Evolutionary conservation across 1,140 invertebrate genomes (phyloP).

Genomic region (Lycorma delicatula): DNA sequence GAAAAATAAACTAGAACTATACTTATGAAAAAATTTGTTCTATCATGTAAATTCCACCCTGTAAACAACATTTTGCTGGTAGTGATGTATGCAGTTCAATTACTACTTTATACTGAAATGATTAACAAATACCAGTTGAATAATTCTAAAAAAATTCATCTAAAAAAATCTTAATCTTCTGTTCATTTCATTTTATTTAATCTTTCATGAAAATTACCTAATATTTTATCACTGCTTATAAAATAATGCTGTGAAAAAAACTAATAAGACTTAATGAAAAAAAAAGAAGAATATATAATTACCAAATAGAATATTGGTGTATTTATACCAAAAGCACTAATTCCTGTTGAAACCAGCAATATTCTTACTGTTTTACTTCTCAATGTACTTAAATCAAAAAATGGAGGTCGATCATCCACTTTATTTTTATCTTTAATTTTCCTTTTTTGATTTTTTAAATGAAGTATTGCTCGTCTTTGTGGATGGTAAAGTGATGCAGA

Average conservation of each 20-base stretch:
- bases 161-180: too few relatives aligned
- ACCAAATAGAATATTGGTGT: constrained; percentile 80
- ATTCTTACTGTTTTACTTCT: constrained; percentile 77
- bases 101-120: too few relatives aligned
- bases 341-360: constrained; percentile 66
- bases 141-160: too few relatives aligned
- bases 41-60: too few relatives aligned
- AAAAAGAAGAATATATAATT: constrained; percentile 34
- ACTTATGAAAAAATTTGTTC: too few relatives aligned
- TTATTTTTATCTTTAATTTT: constrained; percentile 71
- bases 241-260: neutral
- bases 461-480: constrained; percentile 76
- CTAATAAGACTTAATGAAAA: neutral
- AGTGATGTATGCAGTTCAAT: too few relatives aligned
- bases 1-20: too few relatives aligned
- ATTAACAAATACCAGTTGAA: too few relatives aligned
- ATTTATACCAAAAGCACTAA: constrained; percentile 69
- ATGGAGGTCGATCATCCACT: constrained; percentile 65
- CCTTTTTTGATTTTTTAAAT: constrained; percentile 82
- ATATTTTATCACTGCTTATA: too few relatives aligned
- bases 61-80: too few relatives aligned
- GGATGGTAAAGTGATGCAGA: constrained; percentile 86
- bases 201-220: too few relatives aligned
- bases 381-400: constrained; percentile 78
- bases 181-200: too few relatives aligned